phyloP scores from a whole-genome alignment of 2,113 vertebrate genomes.

The Spermophilus dauricus region DNA sequence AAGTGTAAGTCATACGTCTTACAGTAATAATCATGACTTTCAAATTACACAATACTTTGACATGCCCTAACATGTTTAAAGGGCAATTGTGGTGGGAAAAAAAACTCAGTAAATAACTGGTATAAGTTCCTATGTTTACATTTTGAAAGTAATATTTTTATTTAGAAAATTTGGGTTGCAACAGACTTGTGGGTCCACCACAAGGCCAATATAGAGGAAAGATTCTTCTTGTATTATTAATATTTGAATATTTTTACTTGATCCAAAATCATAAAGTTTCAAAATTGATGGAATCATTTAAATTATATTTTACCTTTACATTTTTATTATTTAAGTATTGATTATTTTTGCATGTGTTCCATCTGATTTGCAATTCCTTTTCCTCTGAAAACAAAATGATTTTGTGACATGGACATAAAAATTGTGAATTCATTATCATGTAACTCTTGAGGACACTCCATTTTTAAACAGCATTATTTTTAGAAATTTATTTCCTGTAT shows the following conservation, averaged over 20 bases:
- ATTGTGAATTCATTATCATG: not conserved
- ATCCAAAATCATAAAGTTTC: not conserved
- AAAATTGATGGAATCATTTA: not conserved
- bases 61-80: not conserved
- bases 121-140: not conserved
- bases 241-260: conserved; percentile 1
- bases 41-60: not conserved
- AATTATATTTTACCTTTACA: not conserved
- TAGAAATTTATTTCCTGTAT: not conserved
- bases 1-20: too few species aligned
- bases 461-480: not conserved
- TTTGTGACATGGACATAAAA: not conserved
- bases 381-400: not conserved
- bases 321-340: not conserved
- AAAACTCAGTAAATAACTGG: not conserved
- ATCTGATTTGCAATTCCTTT: not conserved
- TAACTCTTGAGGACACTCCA: not conserved
- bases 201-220: not conserved
- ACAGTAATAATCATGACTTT: not conserved
- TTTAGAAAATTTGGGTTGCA: not conserved
- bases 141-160: conserved; percentile 40
- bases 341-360: not conserved
- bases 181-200: not conserved
- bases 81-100: not conserved
- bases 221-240: not conserved